Evolutionary conservation across 2,113 vertebrate genomes (phyloP).

Genomic region (Hystrix cristata): DNA sequence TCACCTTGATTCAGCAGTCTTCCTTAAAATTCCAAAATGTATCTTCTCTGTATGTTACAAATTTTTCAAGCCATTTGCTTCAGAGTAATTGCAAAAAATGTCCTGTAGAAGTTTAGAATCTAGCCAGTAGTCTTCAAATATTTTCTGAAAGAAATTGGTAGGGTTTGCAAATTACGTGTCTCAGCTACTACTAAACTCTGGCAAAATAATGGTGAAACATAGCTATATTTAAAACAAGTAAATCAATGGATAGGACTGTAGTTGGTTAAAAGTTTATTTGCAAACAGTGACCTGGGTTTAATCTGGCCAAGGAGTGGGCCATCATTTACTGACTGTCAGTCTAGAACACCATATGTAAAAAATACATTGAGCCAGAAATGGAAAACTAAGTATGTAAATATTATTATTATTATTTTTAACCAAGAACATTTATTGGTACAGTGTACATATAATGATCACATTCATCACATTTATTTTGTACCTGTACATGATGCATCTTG

Average conservation of each 20-base stretch:
- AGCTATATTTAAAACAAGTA: background rate
- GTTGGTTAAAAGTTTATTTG: background rate
- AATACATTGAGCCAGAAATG: background rate
- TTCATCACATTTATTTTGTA: no score
- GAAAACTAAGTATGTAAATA: background rate
- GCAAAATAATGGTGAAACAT: background rate
- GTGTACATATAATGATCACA: no score
- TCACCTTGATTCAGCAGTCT: background rate
- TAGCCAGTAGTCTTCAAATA: background rate
- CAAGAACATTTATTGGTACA: no score
- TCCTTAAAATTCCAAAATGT: background rate
- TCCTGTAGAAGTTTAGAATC: background rate
- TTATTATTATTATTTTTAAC: no score
- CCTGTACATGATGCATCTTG: no score
- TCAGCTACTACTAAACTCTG: background rate
- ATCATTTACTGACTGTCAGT: background rate
- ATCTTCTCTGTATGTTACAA: background rate
- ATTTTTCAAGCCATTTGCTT: background rate
- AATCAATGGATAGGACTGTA: background rate
- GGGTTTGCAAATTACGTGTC: background rate
- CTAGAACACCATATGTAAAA: background rate
- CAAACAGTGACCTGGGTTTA: background rate
- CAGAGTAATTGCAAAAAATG: background rate
- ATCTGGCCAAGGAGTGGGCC: background rate
- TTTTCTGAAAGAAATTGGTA: background rate